Base-by-base conservation (phyloP, 2,113 vertebrate species). In the Stigmatopora argus region DNA sequence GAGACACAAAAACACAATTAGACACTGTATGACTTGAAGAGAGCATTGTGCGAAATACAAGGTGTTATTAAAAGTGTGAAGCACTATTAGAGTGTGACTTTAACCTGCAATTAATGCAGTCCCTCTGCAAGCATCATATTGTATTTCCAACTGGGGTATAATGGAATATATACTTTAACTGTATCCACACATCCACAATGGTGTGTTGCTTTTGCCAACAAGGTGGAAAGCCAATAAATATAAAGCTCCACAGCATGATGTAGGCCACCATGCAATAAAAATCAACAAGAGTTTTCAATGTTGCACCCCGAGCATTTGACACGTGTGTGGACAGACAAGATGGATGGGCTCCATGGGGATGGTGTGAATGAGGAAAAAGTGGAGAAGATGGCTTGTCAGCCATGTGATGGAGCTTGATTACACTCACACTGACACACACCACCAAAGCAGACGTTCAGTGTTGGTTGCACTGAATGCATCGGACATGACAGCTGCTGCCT, bases 61-160 rank as follows among this genome's bases (percentile, higher is more conserved):
- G 83, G 76, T 86, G 80, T 89, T 87, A 89, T 89, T 87, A 86
- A 9, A 81, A 65, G 72, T 83, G 83, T 86, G 82, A 89, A 85
- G 83, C 88, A 74, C 80, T 87, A 89, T 91, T 89, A 89, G 83
- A 67, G 82, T 70, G 75, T 82, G 82, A 76, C 83, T 80, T 87
- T 90, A 89, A 90, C 80, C 89, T 80, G 75, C 81, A 78, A 31
- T 85, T 88, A 90, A 90, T 90, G 89, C 89, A 84, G 86, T 88
- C 86, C 53, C 53, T 31, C 53, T 56, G 23, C 26, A 31, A 31
- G n/a, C 19, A 1, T 10, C 13, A 4, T 53, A 4, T 23, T 53
- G 21, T 5, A 13, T 12, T 23, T 23, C 19, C 6, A 3, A 41
- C 6, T 41, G 7, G 19, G 23, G 21, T 52, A 14, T 7, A 56